These are phyloP conservation scores for Sminthopsis crassicaudata DNA, from an alignment of 2,113 vertebrate species.

Conservation along the genomic window DNA sequence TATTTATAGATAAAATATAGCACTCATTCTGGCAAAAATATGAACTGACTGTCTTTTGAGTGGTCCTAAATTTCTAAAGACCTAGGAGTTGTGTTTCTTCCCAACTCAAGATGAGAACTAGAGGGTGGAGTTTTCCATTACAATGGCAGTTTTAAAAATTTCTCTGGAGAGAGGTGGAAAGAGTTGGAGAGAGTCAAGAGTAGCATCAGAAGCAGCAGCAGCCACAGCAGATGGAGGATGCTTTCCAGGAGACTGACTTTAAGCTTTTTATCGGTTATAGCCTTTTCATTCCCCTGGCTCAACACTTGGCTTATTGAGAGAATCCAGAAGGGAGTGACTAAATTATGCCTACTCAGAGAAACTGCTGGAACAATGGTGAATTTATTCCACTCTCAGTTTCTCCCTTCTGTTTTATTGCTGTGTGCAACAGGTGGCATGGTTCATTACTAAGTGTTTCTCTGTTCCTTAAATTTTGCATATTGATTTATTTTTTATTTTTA, in stretches of 20 bases:
- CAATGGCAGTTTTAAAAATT: background rate
- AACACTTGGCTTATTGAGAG: conserved; percentile 2
- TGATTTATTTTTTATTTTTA: background rate
- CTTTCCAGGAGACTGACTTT: conserved; percentile 4
- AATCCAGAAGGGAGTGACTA: conserved; percentile 1
- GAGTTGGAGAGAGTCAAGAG: background rate
- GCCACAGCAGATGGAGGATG: background rate
- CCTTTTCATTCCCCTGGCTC: conserved; percentile 3
- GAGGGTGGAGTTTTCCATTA: background rate
- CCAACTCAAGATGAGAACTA: background rate
- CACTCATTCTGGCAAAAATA: background rate
- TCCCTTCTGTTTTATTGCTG: background rate
- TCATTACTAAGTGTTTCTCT: conserved; percentile 1
- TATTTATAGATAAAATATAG: background rate
- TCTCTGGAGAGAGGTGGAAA: background rate
- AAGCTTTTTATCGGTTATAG: background rate
- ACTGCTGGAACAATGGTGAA: conserved; percentile 1
- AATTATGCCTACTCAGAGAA: conserved; percentile 5
- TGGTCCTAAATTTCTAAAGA: background rate
- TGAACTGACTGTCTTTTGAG: background rate
- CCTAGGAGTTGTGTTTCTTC: background rate
- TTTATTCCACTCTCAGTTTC: conserved; percentile 6
- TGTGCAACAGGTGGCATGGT: background rate
- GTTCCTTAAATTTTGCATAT: background rate
- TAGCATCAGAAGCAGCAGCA: background rate